These are phyloP conservation scores for Protula sp. DNA, from an alignment of 2,888 invertebrate genomes.

Conservation along the genomic window DNA sequence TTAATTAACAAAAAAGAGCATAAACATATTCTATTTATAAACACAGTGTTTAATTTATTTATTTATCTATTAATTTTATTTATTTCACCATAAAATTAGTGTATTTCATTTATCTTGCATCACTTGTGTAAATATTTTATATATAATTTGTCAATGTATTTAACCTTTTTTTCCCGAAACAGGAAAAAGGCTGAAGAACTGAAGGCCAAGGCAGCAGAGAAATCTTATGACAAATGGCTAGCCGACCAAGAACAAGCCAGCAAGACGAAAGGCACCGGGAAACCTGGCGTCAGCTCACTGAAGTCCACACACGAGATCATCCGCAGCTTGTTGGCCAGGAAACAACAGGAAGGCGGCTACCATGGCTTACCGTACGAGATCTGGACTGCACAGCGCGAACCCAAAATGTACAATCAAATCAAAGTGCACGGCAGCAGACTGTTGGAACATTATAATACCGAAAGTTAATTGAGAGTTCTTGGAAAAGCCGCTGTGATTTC, in stretches of 20 bases:
- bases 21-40: no score
- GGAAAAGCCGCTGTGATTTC: no score
- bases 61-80: no score
- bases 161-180: constrained; percentile 6
- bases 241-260: constrained; percentile 28
- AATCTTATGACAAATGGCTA: constrained; percentile 46
- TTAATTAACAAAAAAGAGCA: no score
- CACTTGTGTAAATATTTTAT: not conserved
- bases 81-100: no score
- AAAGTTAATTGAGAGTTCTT: no score
- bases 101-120: not conserved
- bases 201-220: constrained; percentile 35
- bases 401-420: constrained; percentile 1
- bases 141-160: not conserved
- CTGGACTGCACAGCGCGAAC: constrained; percentile 1
- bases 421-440: not conserved
- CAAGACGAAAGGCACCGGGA: not conserved
- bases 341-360: constrained; percentile 2
- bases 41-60: no score
- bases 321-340: not conserved
- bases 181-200: constrained; percentile 28
- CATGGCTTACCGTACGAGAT: constrained; percentile 5
- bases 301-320: constrained; percentile 5
- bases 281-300: no score
- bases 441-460: not conserved